phyloP scores from a whole-genome alignment of 2,113 vertebrate genomes.

The Pontoporia blainvillei region DNA sequence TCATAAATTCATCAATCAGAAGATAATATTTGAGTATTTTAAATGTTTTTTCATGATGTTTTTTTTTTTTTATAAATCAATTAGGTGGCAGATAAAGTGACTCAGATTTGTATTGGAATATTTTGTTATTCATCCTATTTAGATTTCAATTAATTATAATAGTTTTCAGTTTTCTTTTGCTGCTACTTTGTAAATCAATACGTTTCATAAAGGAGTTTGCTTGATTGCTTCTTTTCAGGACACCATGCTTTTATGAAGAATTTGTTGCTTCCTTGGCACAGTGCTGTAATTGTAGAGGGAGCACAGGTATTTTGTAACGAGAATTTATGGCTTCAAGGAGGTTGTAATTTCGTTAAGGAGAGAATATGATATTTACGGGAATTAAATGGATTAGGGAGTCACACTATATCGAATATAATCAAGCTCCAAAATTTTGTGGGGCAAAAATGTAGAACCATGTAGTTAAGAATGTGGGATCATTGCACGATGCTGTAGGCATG shows the following conservation, averaged over 20 bases:
- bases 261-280: conserved; percentile 33
- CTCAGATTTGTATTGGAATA: background rate
- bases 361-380: conserved; percentile 31
- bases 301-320: conserved; percentile 33
- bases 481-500: background rate
- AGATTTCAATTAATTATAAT: conserved; percentile 45
- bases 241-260: conserved; percentile 26
- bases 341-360: conserved; percentile 22
- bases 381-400: background rate
- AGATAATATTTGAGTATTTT: background rate
- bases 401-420: background rate
- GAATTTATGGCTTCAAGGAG: conserved; percentile 51
- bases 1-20: background rate
- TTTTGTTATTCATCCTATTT: conserved; percentile 45
- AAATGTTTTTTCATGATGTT: background rate
- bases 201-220: conserved; percentile 11
- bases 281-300: background rate
- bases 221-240: conserved; percentile 43
- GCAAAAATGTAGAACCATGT: background rate
- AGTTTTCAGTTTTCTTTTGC: conserved; percentile 39
- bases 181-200: conserved; percentile 40
- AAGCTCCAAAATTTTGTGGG: background rate
- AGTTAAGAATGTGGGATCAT: background rate
- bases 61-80: conserved; percentile 16
- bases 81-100: conserved; percentile 38